Evolutionary conservation across 1,140 invertebrate species (phyloP), one percentile per base, ranked within the genome.

Genomic region (Ips typographus): DNA sequence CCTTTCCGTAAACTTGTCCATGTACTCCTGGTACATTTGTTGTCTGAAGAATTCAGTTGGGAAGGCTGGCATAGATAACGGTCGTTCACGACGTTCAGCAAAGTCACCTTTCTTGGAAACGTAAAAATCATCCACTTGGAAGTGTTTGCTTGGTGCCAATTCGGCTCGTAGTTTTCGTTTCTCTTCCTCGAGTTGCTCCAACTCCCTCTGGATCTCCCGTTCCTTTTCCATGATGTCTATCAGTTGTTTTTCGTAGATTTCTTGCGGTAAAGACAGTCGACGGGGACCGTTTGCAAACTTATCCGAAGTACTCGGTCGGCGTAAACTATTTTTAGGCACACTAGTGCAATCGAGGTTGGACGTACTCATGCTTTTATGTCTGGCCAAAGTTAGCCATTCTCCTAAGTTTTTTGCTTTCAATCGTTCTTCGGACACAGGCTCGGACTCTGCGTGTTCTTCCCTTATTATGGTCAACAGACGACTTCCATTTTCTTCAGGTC

Each of bases 1-100:
- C n/a, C 91, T 84, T 79, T 92, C 90, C 1, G 88, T 84, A 59
- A 94, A 87, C 82, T 92, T 89, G 74, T 85, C 83, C 77, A 92
- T 86, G 79, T 92, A 94, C 79, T 94, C 92, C 68, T 90, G 85
- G 76, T 91, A 93, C 91, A 94, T 93, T 77, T 87, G 84, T 69
- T 89, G 86, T 4, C 90, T 84, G 75, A 92, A 87, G 44, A 85
- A 84, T 79, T 93, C 91, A 55, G 82, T 82, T 71, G 80, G 80
- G 70, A 82, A 81, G 62, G 82, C 71, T 72, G 79, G 76, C 57
- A 76, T 75, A 65, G 52, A 79, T 61, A 55, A 59, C 4, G 71
- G 67, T 40, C 71, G 61, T 1, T 42, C 38, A 39, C 73, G 65
- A 36, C 49, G 59, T 37, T 72, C 73, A 42, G 74, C 72, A 70